Conservation (phyloP, 2,797 vertebrate species). For the Ispidina picta region DNA sequence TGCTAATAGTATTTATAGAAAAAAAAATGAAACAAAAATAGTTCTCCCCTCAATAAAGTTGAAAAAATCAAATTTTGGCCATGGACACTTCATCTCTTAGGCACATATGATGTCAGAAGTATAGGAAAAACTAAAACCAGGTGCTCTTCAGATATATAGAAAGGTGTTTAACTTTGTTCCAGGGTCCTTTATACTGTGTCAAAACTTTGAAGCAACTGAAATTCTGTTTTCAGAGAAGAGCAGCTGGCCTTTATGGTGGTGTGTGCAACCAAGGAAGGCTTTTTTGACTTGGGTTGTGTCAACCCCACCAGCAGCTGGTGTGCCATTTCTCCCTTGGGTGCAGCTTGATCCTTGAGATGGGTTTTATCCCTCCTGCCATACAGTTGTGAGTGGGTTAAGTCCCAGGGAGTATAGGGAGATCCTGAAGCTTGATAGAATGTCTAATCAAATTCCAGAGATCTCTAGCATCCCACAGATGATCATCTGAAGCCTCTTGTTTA, state of each 20-base stretch:
- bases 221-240: neutral
- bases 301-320: neutral
- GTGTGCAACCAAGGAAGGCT: neutral
- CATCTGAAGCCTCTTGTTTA: neutral
- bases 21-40: neutral
- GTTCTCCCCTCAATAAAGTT: fast-evolving
- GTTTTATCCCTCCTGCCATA: neutral
- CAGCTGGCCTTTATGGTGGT: neutral
- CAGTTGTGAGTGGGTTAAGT: neutral
- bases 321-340: neutral
- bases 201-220: neutral
- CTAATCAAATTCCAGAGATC: neutral
- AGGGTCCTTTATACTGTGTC: neutral
- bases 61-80: neutral
- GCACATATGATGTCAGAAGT: neutral
- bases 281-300: neutral
- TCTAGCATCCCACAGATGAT: neutral
- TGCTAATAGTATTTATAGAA: neutral
- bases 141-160: neutral
- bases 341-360: neutral
- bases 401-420: neutral
- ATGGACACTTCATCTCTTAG: neutral
- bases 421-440: neutral
- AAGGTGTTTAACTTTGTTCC: neutral
- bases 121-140: neutral